phyloP scores from a whole-genome alignment of 2,888 invertebrate genomes.

The Linnaemya tessellans region DNA sequence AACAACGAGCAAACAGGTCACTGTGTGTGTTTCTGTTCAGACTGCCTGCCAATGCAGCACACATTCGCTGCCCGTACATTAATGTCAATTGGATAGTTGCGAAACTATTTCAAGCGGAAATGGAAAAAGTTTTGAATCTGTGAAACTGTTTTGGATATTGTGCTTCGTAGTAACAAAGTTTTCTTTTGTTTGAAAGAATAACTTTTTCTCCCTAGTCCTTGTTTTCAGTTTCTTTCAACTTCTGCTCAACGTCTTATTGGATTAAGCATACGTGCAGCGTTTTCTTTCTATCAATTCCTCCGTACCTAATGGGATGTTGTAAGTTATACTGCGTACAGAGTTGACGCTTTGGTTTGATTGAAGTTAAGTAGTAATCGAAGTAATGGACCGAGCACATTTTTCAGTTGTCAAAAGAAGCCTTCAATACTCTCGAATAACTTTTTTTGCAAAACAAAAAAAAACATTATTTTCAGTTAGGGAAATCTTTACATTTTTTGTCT shows the following conservation, averaged over 20 bases:
- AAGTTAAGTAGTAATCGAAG: no score
- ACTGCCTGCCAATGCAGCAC: background rate
- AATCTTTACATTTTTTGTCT: no score
- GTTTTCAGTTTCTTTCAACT: conserved; percentile 21
- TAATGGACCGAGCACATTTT: no score
- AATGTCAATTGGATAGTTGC: background rate
- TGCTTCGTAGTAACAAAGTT: background rate
- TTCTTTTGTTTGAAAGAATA: background rate
- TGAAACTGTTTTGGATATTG: background rate
- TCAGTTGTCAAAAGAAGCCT: no score
- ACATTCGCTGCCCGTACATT: background rate
- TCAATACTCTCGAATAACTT: no score
- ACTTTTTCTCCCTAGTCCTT: conserved; percentile 5
- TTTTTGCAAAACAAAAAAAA: no score
- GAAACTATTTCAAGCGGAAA: background rate
- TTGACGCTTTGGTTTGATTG: background rate
- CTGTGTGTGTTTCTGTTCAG: background rate
- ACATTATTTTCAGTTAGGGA: no score
- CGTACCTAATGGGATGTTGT: conserved; percentile 30
- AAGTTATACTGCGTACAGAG: background rate
- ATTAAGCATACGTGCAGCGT: conserved; percentile 39
- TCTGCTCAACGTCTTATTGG: conserved; percentile 17
- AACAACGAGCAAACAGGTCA: no score
- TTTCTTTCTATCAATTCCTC: conserved; percentile 16
- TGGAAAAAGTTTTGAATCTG: conserved; percentile 1